Evolutionary conservation across 2,888 invertebrate genomes (phyloP), one percentile per base, ranked within the genome.

Genomic region (Nebria salina): DNA sequence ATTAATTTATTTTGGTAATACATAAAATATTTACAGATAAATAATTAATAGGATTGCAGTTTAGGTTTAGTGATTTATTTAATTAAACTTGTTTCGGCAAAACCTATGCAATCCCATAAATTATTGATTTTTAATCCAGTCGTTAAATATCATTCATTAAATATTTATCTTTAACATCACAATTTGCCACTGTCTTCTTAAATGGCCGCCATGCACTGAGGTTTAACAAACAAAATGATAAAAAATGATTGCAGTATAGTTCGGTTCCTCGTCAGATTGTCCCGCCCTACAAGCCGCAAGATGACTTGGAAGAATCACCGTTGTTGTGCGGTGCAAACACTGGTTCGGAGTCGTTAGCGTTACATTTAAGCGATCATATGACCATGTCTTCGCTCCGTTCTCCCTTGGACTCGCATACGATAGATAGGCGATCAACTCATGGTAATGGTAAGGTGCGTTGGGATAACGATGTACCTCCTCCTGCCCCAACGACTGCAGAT

Each of bases 201-300:
- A 43, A 43, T 43, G 43, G 43, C 6, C 43, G 9, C 43, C 43
- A 9, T 43, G 43, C 9, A 43, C 43, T 8, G 1, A 43, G 43
- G 43, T 6, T 43, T 43, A 43, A 43, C 43, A 43, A 43, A 43
- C 43, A 43, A 43, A 43, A 43, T 43, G 43, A 43, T 43, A 43
- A 43, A 43, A 43, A 43, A 43, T 43, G 43, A 43, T 85, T 87
- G 83, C 87, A 94, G 91, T 94, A 94, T 87, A 93, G 93, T 83
- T 93, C 95, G 89, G 92, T 97, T 82, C 97, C 97, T 43, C 93
- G 95, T 43, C 97, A 97, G 89, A 93, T 97, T 26, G 96, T 97
- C 64, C 94, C 95, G 8, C 96, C 97, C 1, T 97, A 96, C 88
- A 95, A 96, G 86, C 96, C 96, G 0, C 95, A 96, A 20, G 96